Evolutionary conservation across 2,888 invertebrate species (phyloP), one percentile per base, ranked within the genome.

Genomic region (Tricholauxania praeusta): DNA sequence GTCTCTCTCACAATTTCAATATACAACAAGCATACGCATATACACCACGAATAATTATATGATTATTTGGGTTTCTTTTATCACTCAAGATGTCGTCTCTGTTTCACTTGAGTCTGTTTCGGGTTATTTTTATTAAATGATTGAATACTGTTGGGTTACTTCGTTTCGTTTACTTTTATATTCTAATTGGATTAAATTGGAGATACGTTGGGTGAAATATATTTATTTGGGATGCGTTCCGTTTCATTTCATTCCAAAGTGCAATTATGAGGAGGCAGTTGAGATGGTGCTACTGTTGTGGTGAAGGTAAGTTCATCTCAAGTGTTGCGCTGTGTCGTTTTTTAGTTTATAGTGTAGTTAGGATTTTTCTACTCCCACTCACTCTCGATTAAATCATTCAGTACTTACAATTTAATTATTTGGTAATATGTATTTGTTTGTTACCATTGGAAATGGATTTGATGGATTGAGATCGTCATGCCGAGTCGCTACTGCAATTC

Each of bases 131-230:
- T 15, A 47, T 47, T 70, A n/a, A 64, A 28, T 64, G 64, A 48
- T 47, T 39, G 53, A 72, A 72, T 81, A 82, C 81, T 81, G 81
- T 74, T 74, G 8, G 53, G 64, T 64, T 72, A 64, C 68, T 53
- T 69, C 47, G 63, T 55, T 28, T 62, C 57, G 57, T n/a, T n/a
- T 22, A n/a, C n/a, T 17, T 28, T 60, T 19, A 10, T 53, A 55
- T 72, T 72, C 67, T 55, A 62, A 72, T 72, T 64, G 3, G 60
- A 66, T 17, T 60, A 49, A 8, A 32, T 68, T 60, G 59, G 22
- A 28, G 59, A 60, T 28, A 14, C 14, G 17, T 22, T n/a, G 55
- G 70, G 39, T 70, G 63, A 53, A 53, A 10, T 39, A 10, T 39
- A 39, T 28, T 70, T 70, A n/a, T 10, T 19, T 14, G 12, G 28